A percentile compares a stretch with the other conserved stretches of the same genome.
These are phyloP conservation scores for Threskiornis aethiopicus DNA, from an alignment of 2,797 vertebrate genomes.

Conservation along the genomic window DNA sequence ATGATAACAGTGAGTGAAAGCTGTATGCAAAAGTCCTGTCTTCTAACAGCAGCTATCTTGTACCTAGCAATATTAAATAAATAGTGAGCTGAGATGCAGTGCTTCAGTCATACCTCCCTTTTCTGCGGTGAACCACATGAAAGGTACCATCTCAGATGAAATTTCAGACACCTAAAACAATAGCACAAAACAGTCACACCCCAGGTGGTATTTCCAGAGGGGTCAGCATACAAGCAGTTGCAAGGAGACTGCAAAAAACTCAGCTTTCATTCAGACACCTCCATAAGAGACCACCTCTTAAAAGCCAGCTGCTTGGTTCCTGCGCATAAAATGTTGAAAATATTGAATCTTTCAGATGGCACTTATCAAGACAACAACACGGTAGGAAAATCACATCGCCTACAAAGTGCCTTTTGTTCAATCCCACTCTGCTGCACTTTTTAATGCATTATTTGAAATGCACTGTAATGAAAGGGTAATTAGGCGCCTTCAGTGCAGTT, in stretches of 20 bases:
- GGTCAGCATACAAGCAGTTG: neutral
- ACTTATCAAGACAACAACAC: neutral
- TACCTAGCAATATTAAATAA: neutral
- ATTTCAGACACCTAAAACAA: neutral
- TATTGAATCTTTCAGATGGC: neutral
- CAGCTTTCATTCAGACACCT: neutral
- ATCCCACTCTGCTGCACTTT: neutral
- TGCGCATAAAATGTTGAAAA: neutral
- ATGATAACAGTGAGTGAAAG: neutral
- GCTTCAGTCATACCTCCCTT: neutral
- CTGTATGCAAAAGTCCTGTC: neutral
- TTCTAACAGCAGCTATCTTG: neutral
- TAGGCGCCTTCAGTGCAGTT: neutral
- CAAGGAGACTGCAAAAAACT: neutral
- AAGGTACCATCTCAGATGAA: neutral
- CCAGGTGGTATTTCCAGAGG: neutral
- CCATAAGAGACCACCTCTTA: neutral
- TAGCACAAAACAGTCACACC: neutral
- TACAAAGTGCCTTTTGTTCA: neutral
- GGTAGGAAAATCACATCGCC: neutral
- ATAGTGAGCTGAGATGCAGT: neutral
- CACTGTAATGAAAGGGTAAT: neutral
- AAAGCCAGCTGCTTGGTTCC: neutral
- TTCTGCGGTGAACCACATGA: neutral
- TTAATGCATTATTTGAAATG: neutral